These are phyloP conservation scores for Blastomussa wellsi DNA, from an alignment of 92 coral and sea anemone species.

Conservation along the genomic window DNA sequence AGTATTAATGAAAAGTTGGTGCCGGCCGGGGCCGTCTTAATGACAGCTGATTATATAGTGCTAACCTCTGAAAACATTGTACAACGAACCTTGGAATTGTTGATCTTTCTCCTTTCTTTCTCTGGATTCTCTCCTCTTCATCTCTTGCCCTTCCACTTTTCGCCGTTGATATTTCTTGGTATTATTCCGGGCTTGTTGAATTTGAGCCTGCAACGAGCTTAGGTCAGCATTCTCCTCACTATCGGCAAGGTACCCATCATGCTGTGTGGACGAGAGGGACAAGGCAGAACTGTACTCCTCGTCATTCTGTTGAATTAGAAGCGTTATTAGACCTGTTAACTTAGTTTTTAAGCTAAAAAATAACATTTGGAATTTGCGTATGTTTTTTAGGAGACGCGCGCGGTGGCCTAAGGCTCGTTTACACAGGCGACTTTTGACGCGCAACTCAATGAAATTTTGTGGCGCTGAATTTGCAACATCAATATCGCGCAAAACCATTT, in stretches of 20 bases:
- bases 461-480: too few relatives aligned
- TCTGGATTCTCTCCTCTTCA: constrained; percentile 4
- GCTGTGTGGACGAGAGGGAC: constrained; percentile 17
- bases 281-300: not conserved
- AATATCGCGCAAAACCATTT: too few relatives aligned
- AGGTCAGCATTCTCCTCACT: constrained; percentile 71
- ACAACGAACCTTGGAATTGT: not conserved
- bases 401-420: too few relatives aligned
- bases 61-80: not conserved
- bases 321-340: too few relatives aligned
- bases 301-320: constrained; percentile 23
- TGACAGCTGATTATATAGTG: too few relatives aligned
- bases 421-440: too few relatives aligned
- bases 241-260: constrained; percentile 82
- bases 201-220: constrained; percentile 63
- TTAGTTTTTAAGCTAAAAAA: too few relatives aligned
- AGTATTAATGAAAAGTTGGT: too few relatives aligned
- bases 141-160: constrained; percentile 29
- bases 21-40: too few relatives aligned
- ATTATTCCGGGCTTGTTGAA: constrained; percentile 32
- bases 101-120: constrained; percentile 8
- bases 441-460: too few relatives aligned
- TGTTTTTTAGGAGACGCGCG: too few relatives aligned
- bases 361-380: too few relatives aligned
- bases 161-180: constrained; percentile 12